These are phyloP conservation scores for Psittacula cyanocephala DNA, from an alignment of 2,113 vertebrate species.

Conservation along the genomic window DNA sequence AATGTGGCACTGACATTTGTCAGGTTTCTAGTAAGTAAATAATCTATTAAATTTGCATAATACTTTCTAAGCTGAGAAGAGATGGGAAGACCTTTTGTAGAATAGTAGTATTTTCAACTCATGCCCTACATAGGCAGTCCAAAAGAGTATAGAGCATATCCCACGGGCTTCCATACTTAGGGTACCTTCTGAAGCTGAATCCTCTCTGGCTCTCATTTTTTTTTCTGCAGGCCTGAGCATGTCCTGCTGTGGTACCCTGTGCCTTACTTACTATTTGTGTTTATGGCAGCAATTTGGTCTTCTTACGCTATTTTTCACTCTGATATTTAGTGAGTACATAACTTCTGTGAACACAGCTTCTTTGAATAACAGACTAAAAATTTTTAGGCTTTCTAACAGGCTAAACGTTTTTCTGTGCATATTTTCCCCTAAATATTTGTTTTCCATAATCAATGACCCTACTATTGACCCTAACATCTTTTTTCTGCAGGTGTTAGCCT, in stretches of 20 bases:
- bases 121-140: background rate
- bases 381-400: background rate
- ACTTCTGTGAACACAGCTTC: background rate
- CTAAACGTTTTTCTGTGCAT: background rate
- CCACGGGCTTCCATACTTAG: background rate
- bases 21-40: background rate
- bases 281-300: background rate
- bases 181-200: background rate
- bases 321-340: background rate
- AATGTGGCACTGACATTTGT: background rate
- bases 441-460: background rate
- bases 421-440: background rate
- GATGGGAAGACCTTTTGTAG: background rate
- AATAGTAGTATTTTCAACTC: background rate
- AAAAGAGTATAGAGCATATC: background rate
- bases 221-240: background rate
- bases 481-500: background rate
- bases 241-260: background rate
- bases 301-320: background rate
- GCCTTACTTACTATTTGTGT: background rate
- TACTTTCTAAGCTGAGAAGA: background rate
- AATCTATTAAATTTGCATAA: background rate
- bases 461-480: background rate
- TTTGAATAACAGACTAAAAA: background rate
- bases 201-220: background rate